Percentiles rank a stretch among this genome's conserved stretches.
These are phyloP conservation scores for Heliothis subflexa DNA, from an alignment of 1,140 invertebrate species.

Conservation along the genomic window DNA sequence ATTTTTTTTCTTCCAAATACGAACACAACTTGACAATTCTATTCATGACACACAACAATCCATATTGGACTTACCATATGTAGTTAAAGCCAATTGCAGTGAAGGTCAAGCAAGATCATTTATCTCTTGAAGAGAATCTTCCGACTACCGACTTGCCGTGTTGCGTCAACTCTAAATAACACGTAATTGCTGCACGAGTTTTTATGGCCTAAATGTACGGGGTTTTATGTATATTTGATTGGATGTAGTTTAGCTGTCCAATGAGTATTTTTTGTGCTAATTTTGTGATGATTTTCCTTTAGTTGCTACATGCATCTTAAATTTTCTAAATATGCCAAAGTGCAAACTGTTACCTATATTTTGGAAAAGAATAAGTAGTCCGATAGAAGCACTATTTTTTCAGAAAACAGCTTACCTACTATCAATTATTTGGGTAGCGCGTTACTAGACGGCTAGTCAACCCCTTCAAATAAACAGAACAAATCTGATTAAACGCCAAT, in stretches of 20 bases:
- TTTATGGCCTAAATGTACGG: background rate
- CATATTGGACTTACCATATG: background rate
- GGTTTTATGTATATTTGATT: background rate
- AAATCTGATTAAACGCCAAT: no score
- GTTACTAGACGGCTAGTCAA: background rate
- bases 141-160: background rate
- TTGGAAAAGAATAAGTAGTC: no score
- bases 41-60: background rate
- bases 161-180: slow-evolving; percentile 30
- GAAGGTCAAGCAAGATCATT: slow-evolving; percentile 40
- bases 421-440: background rate
- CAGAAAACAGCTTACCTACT: background rate
- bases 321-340: no score
- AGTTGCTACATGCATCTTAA: background rate
- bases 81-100: slow-evolving; percentile 11
- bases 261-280: background rate
- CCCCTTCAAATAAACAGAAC: no score
- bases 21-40: no score
- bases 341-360: no score
- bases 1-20: no score
- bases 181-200: slow-evolving; percentile 9
- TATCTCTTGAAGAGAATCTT: slow-evolving; percentile 10
- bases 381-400: no score
- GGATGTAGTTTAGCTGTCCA: background rate
- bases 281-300: background rate